Evolutionary conservation across 2,797 vertebrate species (phyloP), one percentile per base, ranked within the genome.

Genomic region (Muraenolepis orangiensis): DNA sequence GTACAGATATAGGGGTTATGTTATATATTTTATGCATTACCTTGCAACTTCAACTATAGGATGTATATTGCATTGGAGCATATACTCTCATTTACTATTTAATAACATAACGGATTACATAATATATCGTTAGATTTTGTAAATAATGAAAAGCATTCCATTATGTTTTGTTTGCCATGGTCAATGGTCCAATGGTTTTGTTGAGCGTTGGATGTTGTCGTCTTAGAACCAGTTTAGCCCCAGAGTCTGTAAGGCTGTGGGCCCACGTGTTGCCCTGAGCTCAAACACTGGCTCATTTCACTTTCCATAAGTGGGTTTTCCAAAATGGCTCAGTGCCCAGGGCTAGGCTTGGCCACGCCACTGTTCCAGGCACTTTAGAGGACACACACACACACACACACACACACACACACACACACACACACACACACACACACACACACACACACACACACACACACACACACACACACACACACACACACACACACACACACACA

Each of bases 341-440:
- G 77, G 74, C 77, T 42, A 61, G 73, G 84, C 85, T 66, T 70
- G 72, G 86, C 86, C 86, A 72, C 28, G 79, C n/a, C 16, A 81
- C 70, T 83, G 84, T 80, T 16, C 81, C 78, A n/a, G 51, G 51
- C 70, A 76, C 75, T 40, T 18, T 78, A 26, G 36, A 29, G 8
- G 71, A n/a, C 80, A 67, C 75, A 66, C 18, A 36, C 72, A 29
- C 29, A 6, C 14, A 23, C 6, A 8, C 31, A 34, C 6, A 23
- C 67, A 34, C 68, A 20, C 42, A 51, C 16, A 51, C 16, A 51
- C 42, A 51, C 66, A 68, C 28, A 18, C 23, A 74, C 40, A 69
- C 57, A 80, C 29, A 71, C 67, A 76, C 51, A 71, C 20, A 34
- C 16, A 72, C 38, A 29, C 68, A 70, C 30, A 70, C 68, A 70